These are phyloP conservation scores for Limosa lapponica DNA, from an alignment of 2,797 vertebrate species.

Conservation along the genomic window DNA sequence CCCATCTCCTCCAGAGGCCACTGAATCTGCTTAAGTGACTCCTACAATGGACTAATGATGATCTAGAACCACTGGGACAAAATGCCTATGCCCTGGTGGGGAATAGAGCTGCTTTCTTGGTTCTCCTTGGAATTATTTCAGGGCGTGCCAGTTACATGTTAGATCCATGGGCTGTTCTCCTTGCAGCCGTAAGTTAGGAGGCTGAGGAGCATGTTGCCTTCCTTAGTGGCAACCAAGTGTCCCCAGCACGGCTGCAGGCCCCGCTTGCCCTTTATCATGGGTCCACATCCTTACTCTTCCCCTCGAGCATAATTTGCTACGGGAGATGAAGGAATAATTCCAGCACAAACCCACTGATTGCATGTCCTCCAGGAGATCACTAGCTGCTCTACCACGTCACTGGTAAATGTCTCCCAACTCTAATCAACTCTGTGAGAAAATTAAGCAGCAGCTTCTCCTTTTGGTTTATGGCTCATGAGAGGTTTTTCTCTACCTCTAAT, in stretches of 20 bases:
- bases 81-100: rapidly evolving
- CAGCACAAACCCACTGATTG: not conserved
- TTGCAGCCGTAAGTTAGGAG: not conserved
- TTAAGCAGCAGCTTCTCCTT: constrained; percentile 1
- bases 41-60: not conserved
- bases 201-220: not conserved
- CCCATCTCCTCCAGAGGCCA: not conserved
- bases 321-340: not conserved
- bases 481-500: not conserved
- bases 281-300: not conserved
- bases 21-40: not conserved
- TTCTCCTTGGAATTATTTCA: not conserved
- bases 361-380: not conserved
- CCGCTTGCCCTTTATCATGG: not conserved
- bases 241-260: not conserved
- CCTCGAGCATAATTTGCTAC: not conserved
- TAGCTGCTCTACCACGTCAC: not conserved
- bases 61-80: not conserved
- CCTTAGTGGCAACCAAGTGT: not conserved
- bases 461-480: not conserved
- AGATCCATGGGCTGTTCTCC: not conserved
- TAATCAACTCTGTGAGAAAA: constrained; percentile 24
- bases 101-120: not conserved
- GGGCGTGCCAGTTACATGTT: not conserved
- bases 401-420: not conserved